Base-by-base conservation (phyloP, 1,140 invertebrate species). In the Anagrus nilaparvatae region DNA sequence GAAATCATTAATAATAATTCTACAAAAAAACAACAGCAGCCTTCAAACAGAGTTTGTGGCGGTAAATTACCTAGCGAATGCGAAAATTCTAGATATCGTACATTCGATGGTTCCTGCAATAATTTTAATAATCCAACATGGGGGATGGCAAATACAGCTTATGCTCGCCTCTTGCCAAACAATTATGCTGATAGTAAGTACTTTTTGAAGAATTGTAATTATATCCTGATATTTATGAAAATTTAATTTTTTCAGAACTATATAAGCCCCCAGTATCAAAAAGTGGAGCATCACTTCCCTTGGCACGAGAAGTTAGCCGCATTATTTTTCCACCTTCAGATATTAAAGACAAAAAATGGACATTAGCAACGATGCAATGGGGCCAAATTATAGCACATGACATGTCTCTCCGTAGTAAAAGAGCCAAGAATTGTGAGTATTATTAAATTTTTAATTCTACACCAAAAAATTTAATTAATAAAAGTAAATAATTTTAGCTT, bases 301-400 rank as follows among this genome's bases (percentile, higher is more conserved):
- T 73, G 42, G 62, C 84, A 10, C 71, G 89, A 23, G 57, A 77
- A 10, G 67, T 92, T 1, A 87, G 83, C 44, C 65, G 78, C 21
- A 65, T 72, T 1, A 52, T 85, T 1, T 86, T 87, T 53, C 75
- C 77, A 8, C 77, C 83, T 44, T 61, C 77, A 2, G 67, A 79
- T 3, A 53, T 72, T 7, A 59, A 70, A 18, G 83, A 88, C 61
- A 77, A 71, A 0, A 61, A 76, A 32, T 86, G 77, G 68, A 84
- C 80, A 3, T 60, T 89, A 2, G 76, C 75, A 12, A 74, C 84
- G 13, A 88, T 89, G 79, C 84, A 89, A 48, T 90, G 81, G 75
- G 87, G 86, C 6, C 87, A 91, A 61, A 82, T 91, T 38, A 79
- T 91, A 18, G 85, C 85, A 4, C 87, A 91, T 58, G 87, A 92